Evolutionary conservation across 1,140 invertebrate genomes (phyloP), one percentile per base, ranked within the genome.

Genomic region (Zelostemma sp.): DNA sequence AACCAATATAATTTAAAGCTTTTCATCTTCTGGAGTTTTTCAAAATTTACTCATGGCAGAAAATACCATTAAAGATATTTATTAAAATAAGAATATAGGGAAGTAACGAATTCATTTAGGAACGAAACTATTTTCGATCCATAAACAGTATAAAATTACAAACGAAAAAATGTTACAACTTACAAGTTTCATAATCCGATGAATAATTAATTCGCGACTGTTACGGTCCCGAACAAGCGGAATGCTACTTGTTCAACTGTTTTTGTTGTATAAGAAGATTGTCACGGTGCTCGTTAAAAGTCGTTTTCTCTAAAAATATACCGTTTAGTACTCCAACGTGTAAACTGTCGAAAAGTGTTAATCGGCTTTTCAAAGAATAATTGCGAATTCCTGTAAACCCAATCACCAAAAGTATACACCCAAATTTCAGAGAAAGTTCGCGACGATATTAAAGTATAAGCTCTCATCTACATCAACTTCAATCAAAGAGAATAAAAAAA

Each of bases 341-440:
- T 15, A 40, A 53, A 53, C 50, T 53, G 17, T 40, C 12, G 17
- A 51, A 31, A 53, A 53, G 33, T 40, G 18, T 33, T 53, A 53
- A 53, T 53, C 35, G 50, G 50, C 33, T 53, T 53, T 53, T 3
- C 11, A 25, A 53, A 53, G 35, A 53, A 53, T 17, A 41, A 53
- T 18, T 25, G 35, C 4, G 21, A 40, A 53, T 40, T 53, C 17
- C 25, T 53, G 35, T 40, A 41, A 40, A 12, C 14, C 4, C 12
- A 53, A 53, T 53, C 18, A 41, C 40, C 50, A 41, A 41, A 41
- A 16, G 19, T 41, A 4, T 17, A 53, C 19, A 41, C 40, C 4
- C 6, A 9, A 5, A 33, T 9, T 21, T n/a, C 6, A 12, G 18
- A 4, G 50, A 40, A 53, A 53, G 35, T 53, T 53, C 17, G 14